Percentiles rank a stretch among this genome's conserved stretches.
Conservation (phyloP, 2,113 vertebrate genomes). For the Acrocephalus arundinaceus region DNA sequence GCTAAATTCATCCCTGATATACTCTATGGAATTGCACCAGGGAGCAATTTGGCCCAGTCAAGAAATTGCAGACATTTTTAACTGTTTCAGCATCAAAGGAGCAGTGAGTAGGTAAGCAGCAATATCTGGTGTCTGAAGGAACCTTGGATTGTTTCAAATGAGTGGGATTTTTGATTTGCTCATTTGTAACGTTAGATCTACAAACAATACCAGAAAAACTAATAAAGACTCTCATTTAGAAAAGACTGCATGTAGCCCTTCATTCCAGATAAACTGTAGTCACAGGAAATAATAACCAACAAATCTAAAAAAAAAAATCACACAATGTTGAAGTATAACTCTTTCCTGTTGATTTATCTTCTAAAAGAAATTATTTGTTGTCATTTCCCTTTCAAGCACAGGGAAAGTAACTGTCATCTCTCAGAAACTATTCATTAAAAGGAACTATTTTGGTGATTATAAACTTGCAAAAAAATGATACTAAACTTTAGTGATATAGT, state of each 20-base stretch:
- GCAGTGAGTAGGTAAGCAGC: neutral
- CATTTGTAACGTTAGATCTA: neutral
- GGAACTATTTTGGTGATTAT: neutral
- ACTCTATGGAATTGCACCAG: neutral
- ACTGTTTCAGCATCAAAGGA: neutral
- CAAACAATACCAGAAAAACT: neutral
- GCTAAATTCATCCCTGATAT: constrained; percentile 29
- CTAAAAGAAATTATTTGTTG: neutral
- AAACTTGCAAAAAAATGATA: neutral
- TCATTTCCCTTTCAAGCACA: neutral
- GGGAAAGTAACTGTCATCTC: neutral
- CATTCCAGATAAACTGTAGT: neutral
- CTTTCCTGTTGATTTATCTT: neutral
- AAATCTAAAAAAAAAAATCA: neutral
- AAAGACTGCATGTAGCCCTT: neutral
- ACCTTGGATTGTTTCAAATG: neutral
- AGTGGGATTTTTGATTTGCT: neutral
- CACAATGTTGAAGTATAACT: neutral
- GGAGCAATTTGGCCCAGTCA: neutral
- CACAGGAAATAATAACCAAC: neutral
- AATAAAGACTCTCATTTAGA: neutral
- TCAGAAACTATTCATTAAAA: neutral
- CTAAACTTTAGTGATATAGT: neutral
- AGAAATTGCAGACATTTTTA: neutral
- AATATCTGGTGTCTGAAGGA: neutral